Percentiles rank a stretch among this genome's conserved stretches.
Evolutionary conservation across 2,797 vertebrate species (phyloP).

Genomic region (Chromis chromis): DNA sequence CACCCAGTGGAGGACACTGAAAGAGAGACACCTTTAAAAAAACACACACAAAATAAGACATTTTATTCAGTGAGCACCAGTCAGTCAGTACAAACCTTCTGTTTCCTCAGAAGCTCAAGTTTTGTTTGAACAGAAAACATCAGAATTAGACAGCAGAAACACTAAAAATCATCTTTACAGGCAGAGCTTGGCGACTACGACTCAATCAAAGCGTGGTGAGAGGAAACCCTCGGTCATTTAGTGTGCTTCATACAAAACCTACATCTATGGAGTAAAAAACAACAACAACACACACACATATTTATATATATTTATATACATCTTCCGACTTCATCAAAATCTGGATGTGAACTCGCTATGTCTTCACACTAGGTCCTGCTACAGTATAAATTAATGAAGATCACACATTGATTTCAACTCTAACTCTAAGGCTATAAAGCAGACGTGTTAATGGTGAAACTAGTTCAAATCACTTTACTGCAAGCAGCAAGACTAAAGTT

Average conservation of each 20-base stretch:
- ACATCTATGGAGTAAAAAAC: constrained; percentile 58
- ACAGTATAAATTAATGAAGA: constrained; percentile 70
- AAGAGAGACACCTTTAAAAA: constrained; percentile 14
- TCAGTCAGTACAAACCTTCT: constrained; percentile 70
- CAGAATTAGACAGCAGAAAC: constrained; percentile 42
- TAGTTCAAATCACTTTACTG: constrained; percentile 21
- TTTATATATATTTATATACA: constrained; percentile 38
- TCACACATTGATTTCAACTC: constrained; percentile 54
- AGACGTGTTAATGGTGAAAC: constrained; percentile 38
- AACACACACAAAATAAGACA: constrained; percentile 63
- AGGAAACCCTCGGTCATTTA: constrained; percentile 52
- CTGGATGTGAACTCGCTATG: constrained; percentile 42
- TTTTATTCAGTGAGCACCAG: constrained; percentile 83
- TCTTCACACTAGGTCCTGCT: constrained; percentile 59
- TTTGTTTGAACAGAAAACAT: constrained; percentile 57
- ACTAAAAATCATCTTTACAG: constrained; percentile 38
- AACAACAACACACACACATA: constrained; percentile 37
- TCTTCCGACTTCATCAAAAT: constrained; percentile 45
- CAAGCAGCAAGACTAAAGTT: constrained; percentile 5
- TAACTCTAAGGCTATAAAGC: constrained; percentile 46
- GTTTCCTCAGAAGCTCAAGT: constrained; percentile 59
- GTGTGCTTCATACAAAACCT: constrained; percentile 57
- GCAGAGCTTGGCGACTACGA: constrained; percentile 23
- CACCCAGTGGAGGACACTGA: constrained; percentile 1
- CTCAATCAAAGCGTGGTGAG: constrained; percentile 38